These are phyloP conservation scores for Malthinus seriepunctatus DNA, from an alignment of 2,888 invertebrate genomes.

Conservation along the genomic window DNA sequence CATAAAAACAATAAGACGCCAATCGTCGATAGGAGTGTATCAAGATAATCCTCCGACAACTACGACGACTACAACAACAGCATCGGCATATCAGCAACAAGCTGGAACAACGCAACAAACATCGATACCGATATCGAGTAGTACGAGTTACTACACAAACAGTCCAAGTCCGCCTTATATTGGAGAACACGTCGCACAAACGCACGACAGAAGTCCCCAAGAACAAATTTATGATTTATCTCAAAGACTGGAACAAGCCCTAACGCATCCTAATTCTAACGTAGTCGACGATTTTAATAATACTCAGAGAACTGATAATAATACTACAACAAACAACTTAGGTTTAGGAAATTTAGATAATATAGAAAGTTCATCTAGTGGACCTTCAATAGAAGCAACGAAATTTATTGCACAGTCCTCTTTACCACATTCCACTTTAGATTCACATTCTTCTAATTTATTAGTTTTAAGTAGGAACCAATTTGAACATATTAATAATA, in stretches of 20 bases:
- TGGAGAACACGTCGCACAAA: conserved; percentile 24
- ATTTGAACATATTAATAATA: conserved; percentile 62
- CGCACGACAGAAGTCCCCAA: conserved; percentile 40
- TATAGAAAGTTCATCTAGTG: conserved; percentile 18
- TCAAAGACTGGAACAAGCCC: conserved; percentile 29
- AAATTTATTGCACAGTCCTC: conserved; percentile 30
- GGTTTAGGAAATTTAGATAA: conserved; percentile 26
- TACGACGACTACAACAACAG: conserved; percentile 6
- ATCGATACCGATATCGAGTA: conserved; percentile 50
- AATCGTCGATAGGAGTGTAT: conserved; percentile 65
- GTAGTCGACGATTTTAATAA: conserved; percentile 12
- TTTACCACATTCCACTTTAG: conserved; percentile 48
- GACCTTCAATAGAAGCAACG: conserved; percentile 20
- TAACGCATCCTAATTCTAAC: conserved; percentile 17
- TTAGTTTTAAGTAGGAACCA: conserved; percentile 51
- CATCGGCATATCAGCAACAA: conserved; percentile 14
- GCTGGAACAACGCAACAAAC: conserved; percentile 32
- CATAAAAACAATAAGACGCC: conserved; percentile 62
- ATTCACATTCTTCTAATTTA: conserved; percentile 46
- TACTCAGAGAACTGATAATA: conserved; percentile 18
- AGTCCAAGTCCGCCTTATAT: conserved; percentile 65
- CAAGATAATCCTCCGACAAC: conserved; percentile 56
- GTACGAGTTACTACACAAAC: conserved; percentile 64
- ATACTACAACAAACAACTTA: conserved; percentile 9
- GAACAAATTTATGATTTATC: conserved; percentile 27